Evolutionary conservation across 2,113 vertebrate genomes (phyloP).

Genomic region (Ariopsis seemanni): DNA sequence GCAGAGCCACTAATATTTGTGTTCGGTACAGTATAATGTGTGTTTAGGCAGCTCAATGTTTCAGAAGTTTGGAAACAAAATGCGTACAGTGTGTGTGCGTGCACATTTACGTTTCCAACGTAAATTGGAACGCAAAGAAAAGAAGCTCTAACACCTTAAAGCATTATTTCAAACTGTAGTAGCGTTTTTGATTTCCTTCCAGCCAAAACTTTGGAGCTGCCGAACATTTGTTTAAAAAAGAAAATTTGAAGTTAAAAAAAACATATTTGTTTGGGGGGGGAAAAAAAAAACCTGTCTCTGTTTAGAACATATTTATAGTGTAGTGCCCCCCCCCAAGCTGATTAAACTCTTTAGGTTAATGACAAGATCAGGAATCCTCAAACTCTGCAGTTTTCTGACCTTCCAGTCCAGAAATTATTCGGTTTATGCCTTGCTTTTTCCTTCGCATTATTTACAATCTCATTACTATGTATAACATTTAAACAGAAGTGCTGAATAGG

Average conservation of each 20-base stretch:
- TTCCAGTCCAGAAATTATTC: neutral
- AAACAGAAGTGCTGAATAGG: neutral
- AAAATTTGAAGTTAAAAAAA: too few species aligned
- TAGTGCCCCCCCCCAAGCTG: too few species aligned
- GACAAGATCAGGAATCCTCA: neutral
- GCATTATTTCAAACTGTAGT: constrained; percentile 41
- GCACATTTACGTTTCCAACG: neutral
- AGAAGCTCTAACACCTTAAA: neutral
- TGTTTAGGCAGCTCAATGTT: neutral
- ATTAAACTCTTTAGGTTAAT: neutral
- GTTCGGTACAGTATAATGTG: neutral
- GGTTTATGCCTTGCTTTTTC: neutral
- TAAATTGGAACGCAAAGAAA: constrained; percentile 18
- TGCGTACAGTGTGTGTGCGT: too few species aligned
- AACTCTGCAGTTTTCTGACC: neutral
- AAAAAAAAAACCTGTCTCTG: too few species aligned
- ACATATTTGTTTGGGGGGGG: too few species aligned
- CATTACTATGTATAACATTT: constrained; percentile 7
- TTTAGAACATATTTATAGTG: neutral
- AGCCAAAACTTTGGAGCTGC: neutral
- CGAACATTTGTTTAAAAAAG: too few species aligned
- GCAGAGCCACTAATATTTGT: neutral
- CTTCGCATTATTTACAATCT: constrained; percentile 7
- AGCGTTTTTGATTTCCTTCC: constrained; percentile 42
- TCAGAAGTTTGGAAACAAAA: too few species aligned